Evolutionary conservation across 64 coral and sea anemone species (phyloP).

Genomic region (Catalaphyllia jardinei): DNA sequence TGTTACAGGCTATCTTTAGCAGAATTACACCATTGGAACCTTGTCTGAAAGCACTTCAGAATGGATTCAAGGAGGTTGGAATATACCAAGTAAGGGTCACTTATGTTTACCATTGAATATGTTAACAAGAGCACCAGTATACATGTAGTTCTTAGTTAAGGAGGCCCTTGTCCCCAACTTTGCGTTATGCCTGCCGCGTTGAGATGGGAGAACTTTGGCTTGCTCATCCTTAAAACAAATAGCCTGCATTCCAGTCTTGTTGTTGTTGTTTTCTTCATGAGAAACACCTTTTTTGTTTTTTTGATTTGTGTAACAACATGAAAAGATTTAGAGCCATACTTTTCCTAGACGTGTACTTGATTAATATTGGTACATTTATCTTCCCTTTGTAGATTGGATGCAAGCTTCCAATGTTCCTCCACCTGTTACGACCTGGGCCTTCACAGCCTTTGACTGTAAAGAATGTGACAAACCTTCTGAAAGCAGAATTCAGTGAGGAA

Average conservation of each 20-base stretch:
- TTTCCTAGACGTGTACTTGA: constrained; percentile 14
- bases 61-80: constrained; percentile 53
- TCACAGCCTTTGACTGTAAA: constrained; percentile 6
- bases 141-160: too few species aligned
- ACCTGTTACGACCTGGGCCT: constrained; percentile 8
- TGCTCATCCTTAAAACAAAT: too few species aligned
- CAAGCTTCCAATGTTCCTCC: constrained; percentile 32
- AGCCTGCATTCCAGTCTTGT: too few species aligned
- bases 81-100: constrained; percentile 56
- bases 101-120: constrained; percentile 35
- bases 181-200: too few species aligned
- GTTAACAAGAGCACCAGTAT: too few species aligned
- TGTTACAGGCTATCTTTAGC: constrained; percentile 46
- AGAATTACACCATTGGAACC: constrained; percentile 18
- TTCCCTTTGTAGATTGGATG: constrained; percentile 32
- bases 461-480: constrained; percentile 9
- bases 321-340: constrained; percentile 19
- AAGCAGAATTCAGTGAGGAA: constrained; percentile 44
- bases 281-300: constrained; percentile 18
- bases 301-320: constrained; percentile 1
- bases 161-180: too few species aligned
- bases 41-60: constrained; percentile 37
- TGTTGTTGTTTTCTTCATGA: too few species aligned
- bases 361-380: neutral
- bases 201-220: too few species aligned